phyloP scores from a whole-genome alignment of 2,888 invertebrate genomes.

The Oxytorus armatus region DNA sequence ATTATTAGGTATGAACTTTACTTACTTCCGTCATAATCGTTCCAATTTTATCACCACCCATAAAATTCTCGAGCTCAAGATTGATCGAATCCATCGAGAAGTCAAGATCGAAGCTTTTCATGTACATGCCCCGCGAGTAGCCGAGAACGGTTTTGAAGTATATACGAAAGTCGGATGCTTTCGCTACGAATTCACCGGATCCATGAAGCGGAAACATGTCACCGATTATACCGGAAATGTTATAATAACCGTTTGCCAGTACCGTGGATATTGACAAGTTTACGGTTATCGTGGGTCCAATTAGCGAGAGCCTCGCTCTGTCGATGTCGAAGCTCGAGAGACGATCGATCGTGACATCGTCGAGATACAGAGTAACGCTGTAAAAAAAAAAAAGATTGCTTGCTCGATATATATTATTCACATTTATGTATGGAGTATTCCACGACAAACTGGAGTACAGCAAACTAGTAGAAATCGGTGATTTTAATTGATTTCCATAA shows the following conservation, averaged over 20 bases:
- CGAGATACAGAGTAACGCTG: conserved; percentile 75
- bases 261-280: conserved; percentile 78
- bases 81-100: conserved; percentile 74
- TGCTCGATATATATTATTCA: too few relatives aligned
- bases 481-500: too few relatives aligned
- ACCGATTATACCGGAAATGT: conserved; percentile 78
- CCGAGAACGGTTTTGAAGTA: conserved; percentile 79
- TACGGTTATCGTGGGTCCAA: conserved; percentile 78
- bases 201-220: conserved; percentile 75
- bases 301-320: conserved; percentile 77
- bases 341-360: conserved; percentile 74
- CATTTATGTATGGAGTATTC: too few relatives aligned
- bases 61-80: conserved; percentile 76
- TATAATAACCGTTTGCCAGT: conserved; percentile 77
- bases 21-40: conserved; percentile 77
- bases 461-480: too few relatives aligned
- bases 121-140: conserved; percentile 78
- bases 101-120: conserved; percentile 80
- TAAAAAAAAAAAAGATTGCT: conserved; percentile 48
- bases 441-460: neutral
- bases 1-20: neutral
- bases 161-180: conserved; percentile 73
- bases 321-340: conserved; percentile 78
- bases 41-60: conserved; percentile 76
- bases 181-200: conserved; percentile 75